Conservation (phyloP, 2,797 vertebrate genomes). For the Amphiprion clarkii region DNA sequence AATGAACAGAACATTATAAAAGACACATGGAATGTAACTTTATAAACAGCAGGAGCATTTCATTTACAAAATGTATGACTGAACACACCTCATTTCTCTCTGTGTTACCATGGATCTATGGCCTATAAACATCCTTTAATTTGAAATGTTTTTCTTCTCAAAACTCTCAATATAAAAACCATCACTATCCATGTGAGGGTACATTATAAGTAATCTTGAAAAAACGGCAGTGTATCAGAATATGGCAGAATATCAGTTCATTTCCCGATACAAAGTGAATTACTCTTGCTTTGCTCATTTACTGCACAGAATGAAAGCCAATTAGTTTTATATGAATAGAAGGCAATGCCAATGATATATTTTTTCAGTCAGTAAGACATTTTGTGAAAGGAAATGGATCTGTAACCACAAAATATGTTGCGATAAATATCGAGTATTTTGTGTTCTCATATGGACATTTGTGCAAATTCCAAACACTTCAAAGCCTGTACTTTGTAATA, state of each 20-base stretch:
- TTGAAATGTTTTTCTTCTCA: too few relatives aligned
- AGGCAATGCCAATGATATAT: not conserved
- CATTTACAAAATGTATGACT: too few relatives aligned
- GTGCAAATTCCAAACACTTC: constrained; percentile 13
- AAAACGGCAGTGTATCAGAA: not conserved
- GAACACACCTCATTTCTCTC: too few relatives aligned
- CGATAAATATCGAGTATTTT: not conserved
- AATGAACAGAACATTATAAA: too few relatives aligned
- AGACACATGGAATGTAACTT: too few relatives aligned
- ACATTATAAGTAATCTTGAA: not conserved
- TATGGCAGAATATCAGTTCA: not conserved
- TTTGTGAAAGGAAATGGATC: not conserved
- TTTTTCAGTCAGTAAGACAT: not conserved
- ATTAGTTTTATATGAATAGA: not conserved
- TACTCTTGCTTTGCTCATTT: not conserved
- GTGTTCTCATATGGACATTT: not conserved
- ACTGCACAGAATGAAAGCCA: not conserved
- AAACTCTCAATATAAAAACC: too few relatives aligned
- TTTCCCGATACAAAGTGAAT: not conserved
- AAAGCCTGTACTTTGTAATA: not conserved
- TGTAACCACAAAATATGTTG: not conserved
- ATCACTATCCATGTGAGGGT: not conserved
- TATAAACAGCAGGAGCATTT: too few relatives aligned
- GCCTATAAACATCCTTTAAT: too few relatives aligned
- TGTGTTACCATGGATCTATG: too few relatives aligned